A percentile compares a stretch with the other conserved stretches of the same genome.
phyloP scores from a whole-genome alignment of 2,888 invertebrate genomes.

The Linyphia triangularis region DNA sequence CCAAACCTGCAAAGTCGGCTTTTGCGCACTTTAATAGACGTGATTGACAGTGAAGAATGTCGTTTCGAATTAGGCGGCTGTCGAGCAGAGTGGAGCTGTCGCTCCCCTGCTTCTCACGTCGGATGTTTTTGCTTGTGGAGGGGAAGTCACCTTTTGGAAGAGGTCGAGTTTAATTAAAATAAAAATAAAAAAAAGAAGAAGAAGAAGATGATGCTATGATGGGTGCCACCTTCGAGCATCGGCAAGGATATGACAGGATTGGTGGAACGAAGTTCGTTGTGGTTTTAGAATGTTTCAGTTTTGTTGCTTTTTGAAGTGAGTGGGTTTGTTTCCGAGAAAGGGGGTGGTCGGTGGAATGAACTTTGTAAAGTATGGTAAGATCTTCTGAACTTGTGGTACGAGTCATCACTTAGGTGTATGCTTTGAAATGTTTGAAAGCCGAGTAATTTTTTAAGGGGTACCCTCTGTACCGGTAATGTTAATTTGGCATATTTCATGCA shows the following conservation, averaged over 20 bases:
- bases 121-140: conserved; percentile 25
- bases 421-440: too few relatives aligned
- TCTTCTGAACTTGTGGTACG: too few relatives aligned
- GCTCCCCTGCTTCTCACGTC: not conserved
- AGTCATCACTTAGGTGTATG: too few relatives aligned
- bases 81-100: conserved; percentile 39
- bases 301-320: not conserved
- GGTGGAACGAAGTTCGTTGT: not conserved
- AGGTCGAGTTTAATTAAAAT: not conserved
- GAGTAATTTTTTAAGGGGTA: too few relatives aligned
- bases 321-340: not conserved
- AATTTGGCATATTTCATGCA: too few relatives aligned
- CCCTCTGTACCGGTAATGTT: too few relatives aligned
- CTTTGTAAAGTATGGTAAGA: too few relatives aligned
- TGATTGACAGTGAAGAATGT: conserved; percentile 56
- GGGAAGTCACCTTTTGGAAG: not conserved
- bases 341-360: not conserved
- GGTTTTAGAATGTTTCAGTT: not conserved
- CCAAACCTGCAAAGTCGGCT: conserved; percentile 1
- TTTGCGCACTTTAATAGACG: conserved; percentile 18
- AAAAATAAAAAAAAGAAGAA: not conserved
- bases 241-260: not conserved
- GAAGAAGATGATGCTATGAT: too few relatives aligned
- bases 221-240: not conserved
- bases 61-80: conserved; percentile 36